A percentile compares a stretch with the other conserved stretches of the same genome.
Evolutionary conservation across 2,888 invertebrate genomes (phyloP).

Genomic region (Cryptus armator): DNA sequence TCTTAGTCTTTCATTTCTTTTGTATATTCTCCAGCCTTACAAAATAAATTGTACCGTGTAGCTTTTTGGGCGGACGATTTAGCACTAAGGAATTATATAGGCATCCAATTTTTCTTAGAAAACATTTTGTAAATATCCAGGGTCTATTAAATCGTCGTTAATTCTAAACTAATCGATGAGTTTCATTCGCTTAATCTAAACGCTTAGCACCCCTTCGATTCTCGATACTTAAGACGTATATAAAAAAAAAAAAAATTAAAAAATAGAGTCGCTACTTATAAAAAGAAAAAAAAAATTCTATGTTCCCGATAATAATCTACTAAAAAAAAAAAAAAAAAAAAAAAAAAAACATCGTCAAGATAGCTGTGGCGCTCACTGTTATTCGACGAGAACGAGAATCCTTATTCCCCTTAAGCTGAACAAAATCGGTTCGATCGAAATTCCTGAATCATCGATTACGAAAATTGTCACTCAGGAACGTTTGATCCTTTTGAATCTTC

Average conservation of each 20-base stretch:
- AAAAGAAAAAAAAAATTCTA: constrained; percentile 19
- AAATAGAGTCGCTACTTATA: constrained; percentile 3
- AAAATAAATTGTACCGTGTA: constrained; percentile 64
- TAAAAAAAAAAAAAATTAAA: constrained; percentile 24
- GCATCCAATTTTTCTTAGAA: constrained; percentile 69
- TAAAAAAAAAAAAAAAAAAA: background rate
- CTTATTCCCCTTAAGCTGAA: background rate
- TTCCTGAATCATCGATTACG: constrained; percentile 60
- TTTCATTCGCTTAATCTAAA: constrained; percentile 40
- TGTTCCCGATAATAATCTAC: constrained; percentile 25
- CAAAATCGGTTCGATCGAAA: constrained; percentile 41
- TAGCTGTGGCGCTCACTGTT: constrained; percentile 18
- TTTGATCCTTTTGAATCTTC: constrained; percentile 78
- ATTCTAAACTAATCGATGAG: constrained; percentile 67
- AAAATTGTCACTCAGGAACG: constrained; percentile 56
- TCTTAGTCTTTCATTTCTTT: constrained; percentile 59
- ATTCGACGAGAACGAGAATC: constrained; percentile 7
- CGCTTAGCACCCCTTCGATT: background rate
- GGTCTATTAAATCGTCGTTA: constrained; percentile 74
- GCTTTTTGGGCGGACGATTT: constrained; percentile 68
- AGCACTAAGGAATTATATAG: constrained; percentile 70
- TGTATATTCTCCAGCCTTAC: constrained; percentile 68
- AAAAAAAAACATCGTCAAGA: background rate
- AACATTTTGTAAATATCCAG: constrained; percentile 72
- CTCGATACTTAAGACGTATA: background rate